Evolutionary conservation across 2,113 vertebrate genomes (phyloP).

Genomic region (Halichoerus grypus): DNA sequence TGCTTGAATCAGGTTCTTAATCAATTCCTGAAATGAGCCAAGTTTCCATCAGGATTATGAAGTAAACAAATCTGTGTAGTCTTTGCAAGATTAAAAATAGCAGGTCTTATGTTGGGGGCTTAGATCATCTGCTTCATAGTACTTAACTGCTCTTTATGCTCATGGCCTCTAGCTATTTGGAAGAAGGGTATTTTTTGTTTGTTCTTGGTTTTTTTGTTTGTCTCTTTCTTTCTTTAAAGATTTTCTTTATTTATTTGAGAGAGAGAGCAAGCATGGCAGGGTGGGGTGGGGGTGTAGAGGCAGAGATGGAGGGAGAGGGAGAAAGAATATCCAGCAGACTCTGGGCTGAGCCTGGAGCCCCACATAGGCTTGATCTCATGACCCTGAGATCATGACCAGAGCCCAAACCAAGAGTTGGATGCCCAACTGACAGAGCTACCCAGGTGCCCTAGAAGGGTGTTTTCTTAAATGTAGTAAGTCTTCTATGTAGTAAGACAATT

Average conservation of each 20-base stretch:
- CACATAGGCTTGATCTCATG: background rate
- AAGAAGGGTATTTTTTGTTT: background rate
- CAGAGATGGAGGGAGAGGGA: background rate
- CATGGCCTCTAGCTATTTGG: background rate
- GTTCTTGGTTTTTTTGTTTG: background rate
- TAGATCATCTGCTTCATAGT: background rate
- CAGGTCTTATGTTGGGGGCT: background rate
- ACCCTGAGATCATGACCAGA: background rate
- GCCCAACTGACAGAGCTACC: background rate
- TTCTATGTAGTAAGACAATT: background rate
- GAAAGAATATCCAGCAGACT: background rate
- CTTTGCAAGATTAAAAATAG: conserved; percentile 29
- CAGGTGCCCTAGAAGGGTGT: background rate
- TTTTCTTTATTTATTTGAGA: background rate
- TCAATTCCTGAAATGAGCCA: background rate
- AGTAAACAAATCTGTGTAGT: conserved; percentile 7
- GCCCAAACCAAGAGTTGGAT: background rate
- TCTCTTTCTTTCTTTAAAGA: background rate
- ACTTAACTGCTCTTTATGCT: background rate
- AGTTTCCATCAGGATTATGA: background rate
- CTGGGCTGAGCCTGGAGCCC: background rate
- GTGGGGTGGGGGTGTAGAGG: background rate
- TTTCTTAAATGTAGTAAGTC: background rate
- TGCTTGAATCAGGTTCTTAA: background rate
- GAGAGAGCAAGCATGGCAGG: background rate